A percentile compares a stretch with the other conserved stretches of the same genome.
Conservation (phyloP, 2,797 vertebrate species). For the Myiothlypis chrysogaster region DNA sequence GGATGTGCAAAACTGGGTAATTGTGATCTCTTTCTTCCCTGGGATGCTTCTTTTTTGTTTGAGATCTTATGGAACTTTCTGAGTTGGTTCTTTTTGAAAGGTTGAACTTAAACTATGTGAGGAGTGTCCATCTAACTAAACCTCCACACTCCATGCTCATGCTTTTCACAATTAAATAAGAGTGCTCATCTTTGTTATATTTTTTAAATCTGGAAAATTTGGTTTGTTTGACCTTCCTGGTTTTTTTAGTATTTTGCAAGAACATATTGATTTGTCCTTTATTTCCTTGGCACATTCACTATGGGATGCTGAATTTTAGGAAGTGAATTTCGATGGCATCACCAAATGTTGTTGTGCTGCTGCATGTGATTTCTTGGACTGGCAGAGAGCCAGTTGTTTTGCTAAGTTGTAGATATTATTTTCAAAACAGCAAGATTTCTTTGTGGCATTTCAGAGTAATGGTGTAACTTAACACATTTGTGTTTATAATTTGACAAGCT, state of each 20-base stretch:
- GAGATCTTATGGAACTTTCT: neutral
- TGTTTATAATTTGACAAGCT: slow-evolving; percentile 41
- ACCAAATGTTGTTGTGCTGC: neutral
- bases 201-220: neutral
- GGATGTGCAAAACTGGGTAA: neutral
- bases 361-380: neutral
- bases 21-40: neutral
- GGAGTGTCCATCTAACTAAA: neutral
- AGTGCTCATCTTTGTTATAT: neutral
- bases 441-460: slow-evolving; percentile 30
- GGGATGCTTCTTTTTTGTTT: neutral
- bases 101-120: neutral
- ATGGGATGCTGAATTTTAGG: neutral
- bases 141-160: rapidly evolving
- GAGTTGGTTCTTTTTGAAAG: neutral
- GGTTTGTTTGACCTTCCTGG: neutral
- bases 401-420: slow-evolving; percentile 9
- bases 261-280: neutral
- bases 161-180: neutral
- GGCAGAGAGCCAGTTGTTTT: slow-evolving; percentile 29
- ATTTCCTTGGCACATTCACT: neutral
- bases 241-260: neutral
- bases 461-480: slow-evolving; percentile 3
- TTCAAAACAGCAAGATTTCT: slow-evolving; percentile 1
- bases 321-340: neutral